Conservation (phyloP, 2,797 vertebrate species). For the Mastacembelus armatus region DNA sequence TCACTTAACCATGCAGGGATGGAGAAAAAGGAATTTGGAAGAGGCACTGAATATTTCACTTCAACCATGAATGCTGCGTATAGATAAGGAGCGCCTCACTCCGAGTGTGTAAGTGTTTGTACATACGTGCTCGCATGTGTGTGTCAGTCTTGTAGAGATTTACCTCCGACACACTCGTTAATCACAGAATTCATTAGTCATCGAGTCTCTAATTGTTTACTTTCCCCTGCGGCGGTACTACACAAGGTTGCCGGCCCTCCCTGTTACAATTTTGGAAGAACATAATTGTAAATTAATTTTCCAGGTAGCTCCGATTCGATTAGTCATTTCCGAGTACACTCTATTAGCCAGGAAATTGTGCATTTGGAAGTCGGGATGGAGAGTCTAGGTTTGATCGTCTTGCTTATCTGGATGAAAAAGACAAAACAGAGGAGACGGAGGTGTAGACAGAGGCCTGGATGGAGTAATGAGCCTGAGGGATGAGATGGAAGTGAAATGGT, state of each 20-base stretch:
- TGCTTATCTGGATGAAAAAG: conserved; percentile 40
- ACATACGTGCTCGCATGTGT: conserved; percentile 35
- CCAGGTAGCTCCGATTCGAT: conserved; percentile 70
- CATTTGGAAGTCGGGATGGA: conserved; percentile 55
- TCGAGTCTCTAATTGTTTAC: conserved; percentile 79
- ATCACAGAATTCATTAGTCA: conserved; percentile 81
- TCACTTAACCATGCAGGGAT: conserved; percentile 69
- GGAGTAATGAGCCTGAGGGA: conserved; percentile 34
- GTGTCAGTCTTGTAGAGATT: conserved; percentile 66
- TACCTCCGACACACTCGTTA: conserved; percentile 77
- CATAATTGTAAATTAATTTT: conserved; percentile 78
- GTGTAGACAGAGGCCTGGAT: not conserved
- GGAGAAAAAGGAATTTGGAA: conserved; percentile 43
- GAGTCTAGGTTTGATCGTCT: conserved; percentile 35
- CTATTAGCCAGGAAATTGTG: conserved; percentile 68
- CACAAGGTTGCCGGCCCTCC: conserved; percentile 76
- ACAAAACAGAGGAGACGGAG: not conserved
- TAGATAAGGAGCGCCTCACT: conserved; percentile 65
- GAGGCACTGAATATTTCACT: conserved; percentile 62
- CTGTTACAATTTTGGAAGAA: conserved; percentile 71
- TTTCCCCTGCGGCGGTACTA: conserved; percentile 70
- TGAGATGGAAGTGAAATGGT: conserved; percentile 35
- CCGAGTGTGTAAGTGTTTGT: conserved; percentile 42
- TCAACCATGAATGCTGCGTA: conserved; percentile 63
- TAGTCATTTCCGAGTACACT: conserved; percentile 74